Conservation (phyloP, 2,113 vertebrate genomes). For the Arvicanthis niloticus region DNA sequence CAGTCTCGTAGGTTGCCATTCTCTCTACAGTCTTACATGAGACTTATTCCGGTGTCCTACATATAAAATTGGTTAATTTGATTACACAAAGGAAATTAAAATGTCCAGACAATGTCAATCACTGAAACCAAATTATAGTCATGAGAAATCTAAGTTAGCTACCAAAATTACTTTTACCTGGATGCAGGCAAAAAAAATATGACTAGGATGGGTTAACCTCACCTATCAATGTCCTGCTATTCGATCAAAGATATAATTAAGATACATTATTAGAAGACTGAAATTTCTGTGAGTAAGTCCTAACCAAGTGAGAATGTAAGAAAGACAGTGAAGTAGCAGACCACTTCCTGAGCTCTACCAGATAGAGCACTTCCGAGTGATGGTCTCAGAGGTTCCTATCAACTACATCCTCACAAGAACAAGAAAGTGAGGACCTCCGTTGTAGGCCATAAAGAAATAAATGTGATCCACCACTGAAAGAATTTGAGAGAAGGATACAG, state of each 20-base stretch:
- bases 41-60: background rate
- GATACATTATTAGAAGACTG: background rate
- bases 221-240: background rate
- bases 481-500: background rate
- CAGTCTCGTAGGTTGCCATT: rapidly evolving
- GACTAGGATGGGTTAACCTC: background rate
- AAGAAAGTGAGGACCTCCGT: background rate
- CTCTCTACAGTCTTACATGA: no score
- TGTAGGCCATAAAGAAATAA: background rate
- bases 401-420: background rate
- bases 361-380: rapidly evolving
- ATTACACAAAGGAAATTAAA: background rate
- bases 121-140: background rate
- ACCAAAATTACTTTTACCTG: no score
- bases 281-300: background rate
- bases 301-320: background rate
- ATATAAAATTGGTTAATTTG: background rate
- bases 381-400: rapidly evolving
- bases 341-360: background rate
- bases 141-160: background rate
- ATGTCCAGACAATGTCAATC: background rate
- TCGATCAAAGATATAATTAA: background rate
- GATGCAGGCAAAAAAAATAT: background rate
- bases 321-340: background rate
- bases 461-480: background rate